These are phyloP conservation scores for Brassicogethes aeneus DNA, from an alignment of 2,888 invertebrate genomes.

Conservation along the genomic window DNA sequence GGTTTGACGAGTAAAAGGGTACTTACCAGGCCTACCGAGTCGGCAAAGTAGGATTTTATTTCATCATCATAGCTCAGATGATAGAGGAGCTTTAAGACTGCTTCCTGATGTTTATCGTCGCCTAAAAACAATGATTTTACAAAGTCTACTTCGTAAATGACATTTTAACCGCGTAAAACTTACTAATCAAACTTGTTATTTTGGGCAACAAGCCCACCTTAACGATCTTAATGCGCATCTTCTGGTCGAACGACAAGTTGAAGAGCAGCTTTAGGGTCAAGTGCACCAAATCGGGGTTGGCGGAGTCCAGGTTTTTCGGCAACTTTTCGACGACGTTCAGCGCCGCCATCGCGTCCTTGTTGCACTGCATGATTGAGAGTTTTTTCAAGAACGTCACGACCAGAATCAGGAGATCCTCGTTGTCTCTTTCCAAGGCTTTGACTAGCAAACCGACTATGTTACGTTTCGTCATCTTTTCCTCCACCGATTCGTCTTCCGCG, in stretches of 20 bases:
- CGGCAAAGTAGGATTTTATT: constrained; percentile 87
- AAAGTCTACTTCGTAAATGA: not conserved
- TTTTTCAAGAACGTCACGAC: constrained; percentile 93
- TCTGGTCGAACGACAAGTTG: constrained; percentile 92
- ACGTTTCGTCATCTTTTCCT: constrained; percentile 95
- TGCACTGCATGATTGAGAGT: constrained; percentile 87
- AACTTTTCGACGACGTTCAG: constrained; percentile 75
- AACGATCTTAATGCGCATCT: constrained; percentile 81
- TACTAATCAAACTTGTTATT: constrained; percentile 79
- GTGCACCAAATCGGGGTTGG: constrained; percentile 58
- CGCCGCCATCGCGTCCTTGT: constrained; percentile 85
- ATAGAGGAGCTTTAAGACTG: constrained; percentile 77
- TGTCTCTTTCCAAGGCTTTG: constrained; percentile 82
- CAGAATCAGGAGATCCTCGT: constrained; percentile 80
- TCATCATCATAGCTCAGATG: constrained; percentile 93
- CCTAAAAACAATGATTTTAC: constrained; percentile 39
- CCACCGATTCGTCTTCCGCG: constrained; percentile 90
- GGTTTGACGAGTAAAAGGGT: too few relatives aligned
- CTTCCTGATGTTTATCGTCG: constrained; percentile 69
- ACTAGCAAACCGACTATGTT: constrained; percentile 81
- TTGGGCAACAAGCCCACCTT: constrained; percentile 82
- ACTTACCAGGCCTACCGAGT: constrained; percentile 77
- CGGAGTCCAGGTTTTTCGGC: constrained; percentile 64
- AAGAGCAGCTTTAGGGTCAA: constrained; percentile 81
- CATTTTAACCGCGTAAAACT: constrained; percentile 29